Evolutionary conservation across 2,888 invertebrate species (phyloP), one percentile per base, ranked within the genome.

Genomic region (Busseola fusca): DNA sequence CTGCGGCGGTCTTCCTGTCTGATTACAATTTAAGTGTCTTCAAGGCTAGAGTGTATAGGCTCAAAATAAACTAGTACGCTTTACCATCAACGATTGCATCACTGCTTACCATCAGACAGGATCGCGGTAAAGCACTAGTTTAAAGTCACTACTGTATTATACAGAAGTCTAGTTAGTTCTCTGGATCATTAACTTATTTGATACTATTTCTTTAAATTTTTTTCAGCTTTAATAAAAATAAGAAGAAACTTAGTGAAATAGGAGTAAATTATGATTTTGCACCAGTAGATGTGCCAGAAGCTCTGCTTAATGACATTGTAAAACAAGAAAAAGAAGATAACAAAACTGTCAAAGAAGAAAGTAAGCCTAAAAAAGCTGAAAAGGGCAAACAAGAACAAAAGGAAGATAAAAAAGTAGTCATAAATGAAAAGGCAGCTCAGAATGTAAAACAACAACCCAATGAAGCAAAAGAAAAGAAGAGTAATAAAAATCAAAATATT

Each of bases 201-300:
- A 68, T 50, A 37, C 7, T 9, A 27, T 18, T n/a, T 25, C 6
- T 27, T 30, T 21, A 21, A 63, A 54, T 66, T 27, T 70, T 57
- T 92, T 92, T 27, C 88, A 96, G 95, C 69, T 83, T 96, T 27
- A 88, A 90, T 6, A 95, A 93, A 83, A 95, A 93, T 67, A 92
- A 96, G 81, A 88, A 93, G 73, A 96, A 92, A 82, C 87, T 97
- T 18, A 90, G 89, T 74, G 91, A 91, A 64, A 72, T 96, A 25
- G 96, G 96, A 1, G 96, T 97, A 73, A 91, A 96, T 78, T 96
- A 96, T 87, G 93, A 95, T 69, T 94, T 96, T 72, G 87, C 89
- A 81, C 96, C 96, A 66, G 93, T 95, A 42, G 96, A 96, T 87
- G 87, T 96, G 52, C 96, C 96, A 42, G 91, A 92, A 82, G 87